These are phyloP conservation scores for Cebus imitator DNA, from an alignment of 2,113 vertebrate species.

Conservation along the genomic window DNA sequence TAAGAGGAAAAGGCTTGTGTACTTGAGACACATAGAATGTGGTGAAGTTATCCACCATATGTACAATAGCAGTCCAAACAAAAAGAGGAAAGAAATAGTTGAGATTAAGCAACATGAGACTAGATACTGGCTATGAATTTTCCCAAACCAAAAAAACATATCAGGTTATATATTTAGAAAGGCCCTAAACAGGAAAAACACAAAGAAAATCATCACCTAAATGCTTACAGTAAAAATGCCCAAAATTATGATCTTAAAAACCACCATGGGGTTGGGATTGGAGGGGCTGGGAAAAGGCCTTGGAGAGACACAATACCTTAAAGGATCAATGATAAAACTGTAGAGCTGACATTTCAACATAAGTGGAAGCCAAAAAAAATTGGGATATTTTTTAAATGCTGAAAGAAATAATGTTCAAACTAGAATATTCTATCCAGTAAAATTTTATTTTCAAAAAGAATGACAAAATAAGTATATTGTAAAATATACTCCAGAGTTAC, in stretches of 20 bases:
- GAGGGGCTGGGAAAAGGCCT: no score
- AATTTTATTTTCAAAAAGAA: neutral
- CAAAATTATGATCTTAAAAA: neutral
- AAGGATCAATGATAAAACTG: neutral
- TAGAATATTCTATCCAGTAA: neutral
- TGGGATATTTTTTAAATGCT: neutral
- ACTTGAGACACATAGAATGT: neutral
- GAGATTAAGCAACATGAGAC: neutral
- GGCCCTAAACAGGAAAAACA: neutral
- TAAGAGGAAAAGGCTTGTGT: neutral
- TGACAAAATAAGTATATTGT: neutral
- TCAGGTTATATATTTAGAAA: neutral
- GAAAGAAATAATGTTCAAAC: neutral
- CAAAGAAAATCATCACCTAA: neutral
- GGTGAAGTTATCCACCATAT: neutral
- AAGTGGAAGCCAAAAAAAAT: neutral
- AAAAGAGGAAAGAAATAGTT: neutral
- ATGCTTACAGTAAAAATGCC: neutral
- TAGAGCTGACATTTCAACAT: neutral
- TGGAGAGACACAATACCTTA: neutral
- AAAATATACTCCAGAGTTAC: neutral
- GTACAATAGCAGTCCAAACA: neutral
- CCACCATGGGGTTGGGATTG: neutral
- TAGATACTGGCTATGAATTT: neutral
- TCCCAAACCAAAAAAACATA: neutral